Evolutionary conservation across 2,113 vertebrate species (phyloP), one percentile per base, ranked within the genome.

Genomic region (Antechinus stuartii): DNA sequence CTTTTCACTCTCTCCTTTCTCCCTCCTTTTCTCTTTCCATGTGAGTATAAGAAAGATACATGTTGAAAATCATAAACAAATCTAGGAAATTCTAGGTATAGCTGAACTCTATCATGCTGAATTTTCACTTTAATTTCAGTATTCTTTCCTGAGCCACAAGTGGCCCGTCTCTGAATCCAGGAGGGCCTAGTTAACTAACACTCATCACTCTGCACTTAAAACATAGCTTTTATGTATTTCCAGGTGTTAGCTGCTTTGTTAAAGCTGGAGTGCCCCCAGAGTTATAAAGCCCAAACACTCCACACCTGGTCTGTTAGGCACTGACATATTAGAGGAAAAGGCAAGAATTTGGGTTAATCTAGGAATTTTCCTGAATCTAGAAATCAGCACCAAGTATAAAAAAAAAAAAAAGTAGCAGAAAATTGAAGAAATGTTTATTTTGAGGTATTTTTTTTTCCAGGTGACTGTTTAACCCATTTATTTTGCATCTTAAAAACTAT

Each of bases 221-320:
- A 94, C 94, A 89, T 95, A 53, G 96, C 97, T 98, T 97, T 98
- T 98, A 98, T 98, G 97, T 97, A 94, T 94, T 96, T 96, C 96
- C 98, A 98, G 97, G 97, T 98, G 98, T 95, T 92, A 93, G 96
- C 94, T 94, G 97, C 94, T 96, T 96, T 96, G 97, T 97, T 98
- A 98, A 97, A 96, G 94, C 94, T 97, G 93, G 56, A 92, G 91
- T 95, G 95, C 96, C 97, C 92, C 52, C 89, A 91, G 26, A 95
- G 92, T 97, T 97, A 96, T 97, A 97, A 98, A 97, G 91, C 94
- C 53, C 56, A 90, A 96, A 90, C 89, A 90, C 93, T 90, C 97
- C 91, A 95, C 97, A 98, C 96, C 96, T 98, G 97, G 97, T 84
- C 54, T 90, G 27, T 35, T 92, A 54, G 89, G 93, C 84, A 42